Conservation (phyloP, 2,113 vertebrate genomes). For the Elephantulus edwardii region DNA sequence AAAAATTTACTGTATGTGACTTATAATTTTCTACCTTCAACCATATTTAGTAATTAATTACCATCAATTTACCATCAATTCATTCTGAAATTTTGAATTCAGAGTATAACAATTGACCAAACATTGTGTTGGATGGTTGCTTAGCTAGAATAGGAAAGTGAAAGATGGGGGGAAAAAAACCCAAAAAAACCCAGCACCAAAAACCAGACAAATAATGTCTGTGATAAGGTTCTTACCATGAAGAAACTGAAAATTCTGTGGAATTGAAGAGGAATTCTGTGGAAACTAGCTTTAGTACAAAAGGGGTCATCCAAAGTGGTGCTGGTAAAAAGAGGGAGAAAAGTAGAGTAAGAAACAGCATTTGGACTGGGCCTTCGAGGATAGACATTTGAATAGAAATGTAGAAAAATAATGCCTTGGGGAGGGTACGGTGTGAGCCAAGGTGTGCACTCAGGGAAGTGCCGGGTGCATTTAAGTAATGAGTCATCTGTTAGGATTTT, state of each 20-base stretch:
- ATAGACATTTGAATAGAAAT: slow-evolving; percentile 7
- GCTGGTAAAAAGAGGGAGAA: neutral
- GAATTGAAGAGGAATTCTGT: neutral
- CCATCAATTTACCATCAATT: neutral
- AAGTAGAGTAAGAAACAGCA: neutral
- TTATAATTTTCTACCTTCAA: neutral
- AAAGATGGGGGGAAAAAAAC: neutral
- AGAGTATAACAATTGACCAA: neutral
- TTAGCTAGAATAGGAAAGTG: neutral
- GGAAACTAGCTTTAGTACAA: neutral
- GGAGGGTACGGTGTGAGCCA: neutral
- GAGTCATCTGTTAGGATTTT: neutral
- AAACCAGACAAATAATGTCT: neutral
- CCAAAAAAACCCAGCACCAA: neutral
- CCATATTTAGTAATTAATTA: slow-evolving; percentile 1
- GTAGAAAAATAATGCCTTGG: slow-evolving; percentile 1
- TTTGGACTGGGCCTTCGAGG: neutral
- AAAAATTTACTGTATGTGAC: neutral
- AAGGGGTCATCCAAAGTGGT: neutral
- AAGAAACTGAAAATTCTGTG: neutral
- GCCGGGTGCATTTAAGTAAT: neutral
- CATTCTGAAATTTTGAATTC: neutral
- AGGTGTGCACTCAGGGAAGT: neutral
- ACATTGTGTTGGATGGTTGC: neutral
- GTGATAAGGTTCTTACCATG: neutral